Evolutionary conservation across 2,888 invertebrate species (phyloP), one percentile per base, ranked within the genome.

Genomic region (Epinotia bilunana): DNA sequence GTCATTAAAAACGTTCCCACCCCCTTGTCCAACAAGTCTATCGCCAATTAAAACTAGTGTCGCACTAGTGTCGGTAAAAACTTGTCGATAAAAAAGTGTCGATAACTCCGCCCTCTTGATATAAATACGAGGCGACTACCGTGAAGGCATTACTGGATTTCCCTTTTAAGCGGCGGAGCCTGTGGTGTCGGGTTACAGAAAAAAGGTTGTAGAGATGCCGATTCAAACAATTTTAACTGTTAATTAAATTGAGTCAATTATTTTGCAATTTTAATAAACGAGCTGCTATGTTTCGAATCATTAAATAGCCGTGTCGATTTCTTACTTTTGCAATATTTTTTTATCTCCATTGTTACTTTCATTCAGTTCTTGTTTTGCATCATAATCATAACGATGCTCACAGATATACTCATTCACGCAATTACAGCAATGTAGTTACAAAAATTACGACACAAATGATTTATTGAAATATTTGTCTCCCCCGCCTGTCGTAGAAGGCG

Each of bases 111-210:
- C 79, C 81, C 80, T 80, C 82, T 81, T 87, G 89, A 89, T 87
- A 87, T 88, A 89, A 86, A 92, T 88, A 85, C 85, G 87, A 86
- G 75, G 86, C 85, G 89, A 92, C 85, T 89, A 86, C 90, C 90
- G 90, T 90, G 90, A 90, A 92, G 82, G 91, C 86, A 88, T 91
- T 90, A 91, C 90, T 84, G 80, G 87, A 88, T 87, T 91, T 89
- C 86, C 89, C 90, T 91, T 91, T 92, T 91, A 90, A 90, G 87
- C 84, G 84, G 83, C 83, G 80, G 83, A 33, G 11, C 85, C 84
- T 83, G 86, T 84, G 83, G 92, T 91, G 88, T 92, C 89, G 80
- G 78, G 90, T 92, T 91, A 89, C 91, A 82, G 79, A 65, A 70
- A 80, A 79, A 80, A 76, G 20, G 23, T 11, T 55, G 53, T 71